These are phyloP conservation scores for Eira barbara DNA, from an alignment of 2,113 vertebrate genomes.

Conservation along the genomic window DNA sequence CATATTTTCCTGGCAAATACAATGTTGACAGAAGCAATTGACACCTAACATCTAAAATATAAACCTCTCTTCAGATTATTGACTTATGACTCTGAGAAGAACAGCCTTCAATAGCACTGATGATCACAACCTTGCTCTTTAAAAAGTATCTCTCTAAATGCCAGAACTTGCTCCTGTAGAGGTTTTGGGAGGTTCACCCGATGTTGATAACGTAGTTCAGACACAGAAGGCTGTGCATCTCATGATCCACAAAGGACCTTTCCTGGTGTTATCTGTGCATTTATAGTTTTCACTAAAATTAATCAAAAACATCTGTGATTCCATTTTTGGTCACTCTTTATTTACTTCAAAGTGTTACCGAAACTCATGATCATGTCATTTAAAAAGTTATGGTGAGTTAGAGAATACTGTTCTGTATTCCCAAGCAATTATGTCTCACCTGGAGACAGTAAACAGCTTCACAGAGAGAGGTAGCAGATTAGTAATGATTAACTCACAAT, in stretches of 20 bases:
- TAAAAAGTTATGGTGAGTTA: not conserved
- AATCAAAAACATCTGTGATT: not conserved
- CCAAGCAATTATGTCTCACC: not conserved
- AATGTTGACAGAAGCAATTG: slow-evolving; percentile 60
- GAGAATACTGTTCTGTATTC: not conserved
- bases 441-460: not conserved
- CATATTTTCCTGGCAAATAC: slow-evolving; percentile 57
- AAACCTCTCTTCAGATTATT: slow-evolving; percentile 46
- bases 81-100: slow-evolving; percentile 62
- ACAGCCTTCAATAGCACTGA: slow-evolving; percentile 34
- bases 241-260: not conserved
- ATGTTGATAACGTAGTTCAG: not conserved
- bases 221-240: not conserved
- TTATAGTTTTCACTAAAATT: not conserved
- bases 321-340: not conserved
- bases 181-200: not conserved
- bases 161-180: not conserved
- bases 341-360: not conserved
- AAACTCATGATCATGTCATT: not conserved
- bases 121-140: slow-evolving; percentile 41
- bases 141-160: slow-evolving; percentile 33
- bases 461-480: not conserved
- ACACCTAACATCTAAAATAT: slow-evolving; percentile 48
- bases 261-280: not conserved
- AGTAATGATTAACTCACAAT: not conserved